Evolutionary conservation across 2,888 invertebrate genomes (phyloP), one percentile per base, ranked within the genome.

Genomic region (Drosophila fulvimacula): DNA sequence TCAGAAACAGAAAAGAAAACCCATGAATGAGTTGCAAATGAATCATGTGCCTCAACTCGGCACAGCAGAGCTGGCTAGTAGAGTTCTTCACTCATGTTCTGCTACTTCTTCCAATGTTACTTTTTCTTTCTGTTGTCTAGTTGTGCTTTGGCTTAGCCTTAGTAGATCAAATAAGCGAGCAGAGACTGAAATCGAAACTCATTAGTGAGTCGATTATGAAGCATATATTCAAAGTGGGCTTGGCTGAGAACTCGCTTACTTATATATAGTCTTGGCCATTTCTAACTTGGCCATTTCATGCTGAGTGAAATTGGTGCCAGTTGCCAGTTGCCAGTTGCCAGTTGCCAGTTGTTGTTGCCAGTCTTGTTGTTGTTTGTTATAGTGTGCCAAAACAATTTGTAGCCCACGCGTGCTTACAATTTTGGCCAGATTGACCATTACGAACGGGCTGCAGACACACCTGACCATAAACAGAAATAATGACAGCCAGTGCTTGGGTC

Each of bases 261-360:
- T n/a, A n/a, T n/a, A 56, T 34, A 56, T 34, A 34, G 34, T 32
- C 48, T 30, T 42, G 41, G 52, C 51, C 36, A 48, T 38, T 56
- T 53, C 46, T 27, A 61, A 48, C 48, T 39, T 48, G 44, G 65
- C 60, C 68, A 79, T 53, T 79, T 69, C 75, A 48, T 62, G 34
- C 53, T 11, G 52, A 71, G 81, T 67, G 79, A 75, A 81, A 79
- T 64, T 81, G 75, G 79, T 81, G 75, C 68, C 79, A 80, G 61
- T 69, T 62, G 55, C 36, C 46, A 17, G 17, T 41, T 57, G 72
- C n/a, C 15, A 34, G 19, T 38, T 57, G 65, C 68, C 79, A 80
- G 61, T 69, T 62, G 55, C 36, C 46, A 17, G 17, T 41, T 57
- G 72, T n/a, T n/a, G n/a, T n/a, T n/a, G n/a, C n/a, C 15, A 34